Evolutionary conservation across 2,113 vertebrate species (phyloP).

Genomic region (Elephas maximus): DNA sequence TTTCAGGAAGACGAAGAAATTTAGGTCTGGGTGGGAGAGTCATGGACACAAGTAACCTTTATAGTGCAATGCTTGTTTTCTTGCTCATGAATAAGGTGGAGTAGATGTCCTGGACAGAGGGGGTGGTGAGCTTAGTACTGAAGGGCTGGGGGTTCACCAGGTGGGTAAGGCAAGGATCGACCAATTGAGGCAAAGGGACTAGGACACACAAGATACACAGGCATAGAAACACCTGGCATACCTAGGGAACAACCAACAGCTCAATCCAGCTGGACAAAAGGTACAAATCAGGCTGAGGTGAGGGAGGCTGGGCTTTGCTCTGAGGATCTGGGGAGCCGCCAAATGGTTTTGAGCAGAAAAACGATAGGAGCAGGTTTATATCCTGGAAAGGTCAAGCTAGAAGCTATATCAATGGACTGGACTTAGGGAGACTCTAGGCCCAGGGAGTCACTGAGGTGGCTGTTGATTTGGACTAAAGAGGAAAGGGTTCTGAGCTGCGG

Average conservation of each 20-base stretch:
- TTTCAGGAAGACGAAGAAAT: background rate
- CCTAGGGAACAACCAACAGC: background rate
- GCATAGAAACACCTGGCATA: background rate
- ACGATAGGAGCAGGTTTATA: fast-evolving
- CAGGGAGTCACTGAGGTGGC: background rate
- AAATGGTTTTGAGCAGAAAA: background rate
- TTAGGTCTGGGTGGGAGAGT: background rate
- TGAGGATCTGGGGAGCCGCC: background rate
- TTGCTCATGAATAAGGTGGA: background rate
- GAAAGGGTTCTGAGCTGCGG: background rate
- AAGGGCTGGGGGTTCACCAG: background rate
- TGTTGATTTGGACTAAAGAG: background rate
- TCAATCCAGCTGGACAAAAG: background rate
- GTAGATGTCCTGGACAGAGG: background rate
- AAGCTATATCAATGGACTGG: background rate
- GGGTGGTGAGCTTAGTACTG: background rate
- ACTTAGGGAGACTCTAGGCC: background rate
- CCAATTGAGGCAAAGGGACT: background rate
- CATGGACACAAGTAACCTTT: background rate
- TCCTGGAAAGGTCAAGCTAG: background rate
- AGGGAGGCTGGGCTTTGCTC: background rate
- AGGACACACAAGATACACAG: background rate
- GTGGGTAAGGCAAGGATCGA: background rate
- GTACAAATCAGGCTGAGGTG: background rate
- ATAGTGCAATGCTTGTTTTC: background rate